Evolutionary conservation across 2,888 invertebrate species (phyloP).

Genomic region (Zonitis immaculata): DNA sequence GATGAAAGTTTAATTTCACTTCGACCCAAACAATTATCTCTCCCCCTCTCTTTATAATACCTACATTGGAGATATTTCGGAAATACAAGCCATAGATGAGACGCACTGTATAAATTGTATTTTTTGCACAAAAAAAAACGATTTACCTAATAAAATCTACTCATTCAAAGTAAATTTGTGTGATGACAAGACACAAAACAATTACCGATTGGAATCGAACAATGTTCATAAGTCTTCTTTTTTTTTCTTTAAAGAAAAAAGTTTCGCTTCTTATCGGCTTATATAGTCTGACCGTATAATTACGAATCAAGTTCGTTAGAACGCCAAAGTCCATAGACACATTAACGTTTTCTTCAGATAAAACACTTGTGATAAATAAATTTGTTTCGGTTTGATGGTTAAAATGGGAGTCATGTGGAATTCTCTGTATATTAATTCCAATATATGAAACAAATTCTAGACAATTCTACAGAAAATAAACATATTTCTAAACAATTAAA

Average conservation of each 20-base stretch:
- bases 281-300: neutral
- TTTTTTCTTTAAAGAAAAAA: too few species aligned
- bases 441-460: too few species aligned
- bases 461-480: too few species aligned
- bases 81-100: neutral
- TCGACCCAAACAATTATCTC: neutral
- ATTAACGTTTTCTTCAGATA: constrained; percentile 16
- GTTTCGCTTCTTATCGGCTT: neutral
- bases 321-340: constrained; percentile 4
- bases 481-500: too few species aligned
- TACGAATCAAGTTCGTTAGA: neutral
- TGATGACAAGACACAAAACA: neutral
- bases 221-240: neutral
- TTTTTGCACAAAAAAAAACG: neutral
- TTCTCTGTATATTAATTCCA: neutral
- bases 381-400: constrained; percentile 25
- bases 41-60: too few species aligned
- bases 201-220: neutral
- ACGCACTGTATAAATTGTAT: neutral
- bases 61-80: neutral
- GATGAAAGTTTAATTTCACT: neutral
- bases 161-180: neutral
- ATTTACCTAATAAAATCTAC: neutral
- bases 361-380: constrained; percentile 13
- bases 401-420: constrained; percentile 22